A percentile compares a stretch with the other conserved stretches of the same genome.
Conservation (phyloP, 2,113 vertebrate genomes). For the Xenopus borealis region DNA sequence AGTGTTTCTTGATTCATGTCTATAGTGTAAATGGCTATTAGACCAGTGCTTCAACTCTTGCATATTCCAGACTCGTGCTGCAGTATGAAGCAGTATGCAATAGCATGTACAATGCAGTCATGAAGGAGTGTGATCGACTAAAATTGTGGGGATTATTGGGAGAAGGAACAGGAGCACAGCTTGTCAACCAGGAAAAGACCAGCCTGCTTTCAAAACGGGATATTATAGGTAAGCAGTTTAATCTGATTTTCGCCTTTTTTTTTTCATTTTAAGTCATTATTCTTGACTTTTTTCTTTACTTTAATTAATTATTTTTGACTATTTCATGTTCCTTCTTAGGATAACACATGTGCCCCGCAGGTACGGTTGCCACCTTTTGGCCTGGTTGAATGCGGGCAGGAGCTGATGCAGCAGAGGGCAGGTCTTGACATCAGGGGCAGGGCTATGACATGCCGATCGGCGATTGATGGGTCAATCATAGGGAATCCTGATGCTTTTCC, state of each 20-base stretch:
- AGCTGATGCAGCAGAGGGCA: too few species aligned
- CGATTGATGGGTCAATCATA: too few species aligned
- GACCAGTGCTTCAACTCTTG: too few species aligned
- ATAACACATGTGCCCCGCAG: too few species aligned
- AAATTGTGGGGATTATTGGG: conserved; percentile 74
- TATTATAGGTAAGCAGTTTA: conserved; percentile 62
- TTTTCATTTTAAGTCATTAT: background rate
- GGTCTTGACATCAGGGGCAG: too few species aligned
- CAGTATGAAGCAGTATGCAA: conserved; percentile 51
- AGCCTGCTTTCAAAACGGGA: conserved; percentile 64
- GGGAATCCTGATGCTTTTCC: too few species aligned
- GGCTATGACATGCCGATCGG: too few species aligned
- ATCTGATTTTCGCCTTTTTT: background rate
- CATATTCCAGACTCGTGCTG: conserved; percentile 43
- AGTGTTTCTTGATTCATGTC: too few species aligned
- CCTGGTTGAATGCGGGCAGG: too few species aligned
- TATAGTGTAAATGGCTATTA: too few species aligned
- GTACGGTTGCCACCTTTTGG: too few species aligned
- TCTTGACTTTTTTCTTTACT: background rate
- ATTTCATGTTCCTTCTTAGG: too few species aligned
- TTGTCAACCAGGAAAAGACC: conserved; percentile 66
- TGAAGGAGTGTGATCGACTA: conserved; percentile 70
- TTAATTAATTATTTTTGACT: background rate
- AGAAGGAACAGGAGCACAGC: conserved; percentile 68
- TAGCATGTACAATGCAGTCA: conserved; percentile 64